Evolutionary conservation across 2,113 vertebrate genomes (phyloP).

Genomic region (Clarias gariepinus): DNA sequence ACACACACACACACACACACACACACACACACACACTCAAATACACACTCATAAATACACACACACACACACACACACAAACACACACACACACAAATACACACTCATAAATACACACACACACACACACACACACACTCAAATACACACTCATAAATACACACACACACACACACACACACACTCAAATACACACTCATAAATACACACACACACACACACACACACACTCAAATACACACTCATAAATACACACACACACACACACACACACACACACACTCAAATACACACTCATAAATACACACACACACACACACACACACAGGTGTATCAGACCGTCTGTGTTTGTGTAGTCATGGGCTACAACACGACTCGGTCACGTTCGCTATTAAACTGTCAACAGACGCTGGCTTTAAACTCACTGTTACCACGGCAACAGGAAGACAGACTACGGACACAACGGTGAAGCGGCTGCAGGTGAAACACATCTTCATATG

Average conservation of each 20-base stretch:
- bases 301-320: constrained; percentile 9
- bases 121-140: too few species aligned
- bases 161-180: too few species aligned
- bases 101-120: too few species aligned
- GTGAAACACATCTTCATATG: neutral
- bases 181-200: too few species aligned
- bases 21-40: too few species aligned
- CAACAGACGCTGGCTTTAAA: constrained; percentile 61
- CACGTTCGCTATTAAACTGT: constrained; percentile 49
- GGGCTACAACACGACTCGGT: constrained; percentile 53
- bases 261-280: neutral
- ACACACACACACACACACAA: too few species aligned
- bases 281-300: neutral
- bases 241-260: neutral
- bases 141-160: too few species aligned
- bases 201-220: too few species aligned
- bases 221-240: too few species aligned
- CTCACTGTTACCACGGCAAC: constrained; percentile 57
- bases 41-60: too few species aligned
- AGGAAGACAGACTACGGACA: neutral
- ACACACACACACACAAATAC: too few species aligned
- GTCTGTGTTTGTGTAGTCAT: constrained; percentile 56
- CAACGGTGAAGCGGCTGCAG: neutral
- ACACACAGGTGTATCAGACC: neutral
- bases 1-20: neutral